These are phyloP conservation scores for Zele albiditarsus DNA, from an alignment of 2,888 invertebrate species.

Conservation along the genomic window DNA sequence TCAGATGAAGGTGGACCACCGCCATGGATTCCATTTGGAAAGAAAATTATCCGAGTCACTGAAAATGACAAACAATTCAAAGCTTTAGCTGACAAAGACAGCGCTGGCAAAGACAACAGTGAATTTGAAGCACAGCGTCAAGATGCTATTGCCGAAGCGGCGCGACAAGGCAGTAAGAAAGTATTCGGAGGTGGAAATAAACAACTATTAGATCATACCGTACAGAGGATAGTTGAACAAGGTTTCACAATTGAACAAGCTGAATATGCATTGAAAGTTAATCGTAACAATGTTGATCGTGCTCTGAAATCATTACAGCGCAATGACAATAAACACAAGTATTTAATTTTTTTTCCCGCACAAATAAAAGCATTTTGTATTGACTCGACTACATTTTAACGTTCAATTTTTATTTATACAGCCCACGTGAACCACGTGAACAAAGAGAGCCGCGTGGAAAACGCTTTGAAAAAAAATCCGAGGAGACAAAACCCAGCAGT, in stretches of 20 bases:
- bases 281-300: constrained; percentile 82
- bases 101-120: constrained; percentile 79
- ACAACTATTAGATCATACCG: constrained; percentile 81
- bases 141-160: constrained; percentile 91
- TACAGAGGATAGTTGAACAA: constrained; percentile 86
- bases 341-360: not conserved
- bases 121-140: constrained; percentile 93
- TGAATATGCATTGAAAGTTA: constrained; percentile 80
- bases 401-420: not conserved
- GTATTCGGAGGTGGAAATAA: constrained; percentile 76
- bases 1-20: constrained; percentile 87
- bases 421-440: constrained; percentile 64
- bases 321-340: constrained; percentile 59
- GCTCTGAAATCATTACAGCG: constrained; percentile 81
- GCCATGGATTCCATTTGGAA: constrained; percentile 94
- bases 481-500: constrained; percentile 81
- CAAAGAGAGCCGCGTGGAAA: constrained; percentile 73
- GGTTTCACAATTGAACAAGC: constrained; percentile 87
- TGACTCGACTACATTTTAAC: not conserved
- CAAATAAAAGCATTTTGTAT: too few relatives aligned
- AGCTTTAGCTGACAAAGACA: constrained; percentile 79
- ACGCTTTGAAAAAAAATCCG: constrained; percentile 72
- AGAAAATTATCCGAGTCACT: constrained; percentile 78
- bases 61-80: constrained; percentile 81
- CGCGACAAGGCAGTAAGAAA: constrained; percentile 78